Evolutionary conservation across 2,888 invertebrate genomes (phyloP), one percentile per base, ranked within the genome.

Genomic region (Melieria omissa): DNA sequence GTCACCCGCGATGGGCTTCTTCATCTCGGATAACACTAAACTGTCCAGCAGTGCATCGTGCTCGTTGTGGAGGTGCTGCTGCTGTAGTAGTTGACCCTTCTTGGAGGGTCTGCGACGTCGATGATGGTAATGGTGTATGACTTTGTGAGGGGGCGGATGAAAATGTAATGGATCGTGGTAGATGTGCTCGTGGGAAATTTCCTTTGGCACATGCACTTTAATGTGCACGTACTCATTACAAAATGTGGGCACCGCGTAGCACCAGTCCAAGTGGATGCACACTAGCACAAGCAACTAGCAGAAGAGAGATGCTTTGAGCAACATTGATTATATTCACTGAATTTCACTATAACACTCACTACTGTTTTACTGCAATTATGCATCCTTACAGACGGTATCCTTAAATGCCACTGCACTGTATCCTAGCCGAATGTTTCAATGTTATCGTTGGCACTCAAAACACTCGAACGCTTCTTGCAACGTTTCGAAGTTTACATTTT

Each of bases 151-250:
- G 52, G 74, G 72, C 16, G 52, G 54, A 0, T 66, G 29, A 10
- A 52, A 54, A 10, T 62, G 16, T 49, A 54, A 5, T 41, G 58
- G n/a, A 42, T 47, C 64, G 44, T 57, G 47, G 5, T 45, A 8
- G 14, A 12, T 65, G 14, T 58, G 54, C 29, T 9, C 47, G 42
- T 42, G 64, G 9, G 70, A 14, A 5, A 16, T 2, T 41, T 74
- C 78, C 65, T 78, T 78, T 14, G 83, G 80, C 70, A 83, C 77
- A 69, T 82, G 80, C 49, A 83, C 79, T 71, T 83, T 83, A 49
- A 83, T 83, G 67, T 83, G 83, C 12, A 84, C 83, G 55, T 79
- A 80, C 64, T 83, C 83, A 62, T 78, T 79, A 70, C 79, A 81
- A 72, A 84, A 83, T n/a, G 76, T 77, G 14, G 75, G 61, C 3